phyloP scores from a whole-genome alignment of 2,888 invertebrate genomes.

The Drosophila leonis region DNA sequence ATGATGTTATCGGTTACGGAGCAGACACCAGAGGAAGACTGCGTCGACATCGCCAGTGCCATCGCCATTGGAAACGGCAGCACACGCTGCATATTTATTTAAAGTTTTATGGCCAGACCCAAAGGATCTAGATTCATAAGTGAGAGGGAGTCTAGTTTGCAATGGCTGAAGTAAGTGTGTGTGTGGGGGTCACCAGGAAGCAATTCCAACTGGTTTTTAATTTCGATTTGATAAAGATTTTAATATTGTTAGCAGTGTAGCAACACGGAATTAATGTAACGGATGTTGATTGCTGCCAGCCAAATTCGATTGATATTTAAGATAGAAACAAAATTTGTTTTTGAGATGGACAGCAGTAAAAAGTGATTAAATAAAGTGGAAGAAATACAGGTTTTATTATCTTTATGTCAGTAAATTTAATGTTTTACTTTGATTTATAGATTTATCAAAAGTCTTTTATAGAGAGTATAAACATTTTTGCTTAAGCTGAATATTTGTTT shows the following conservation, averaged over 20 bases:
- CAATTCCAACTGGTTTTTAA: slow-evolving; percentile 76
- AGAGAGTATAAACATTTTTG: neutral
- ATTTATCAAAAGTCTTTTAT: neutral
- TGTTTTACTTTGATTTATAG: too few species aligned
- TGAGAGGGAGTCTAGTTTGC: slow-evolving; percentile 24
- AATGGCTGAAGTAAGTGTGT: neutral
- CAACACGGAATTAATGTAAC: slow-evolving; percentile 70
- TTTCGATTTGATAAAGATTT: slow-evolving; percentile 79
- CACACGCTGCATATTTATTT: slow-evolving; percentile 77
- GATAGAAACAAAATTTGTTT: neutral
- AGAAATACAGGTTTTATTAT: too few species aligned
- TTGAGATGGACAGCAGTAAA: too few species aligned
- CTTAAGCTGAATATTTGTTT: neutral
- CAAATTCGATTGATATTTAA: slow-evolving; percentile 39
- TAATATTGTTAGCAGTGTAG: slow-evolving; percentile 67
- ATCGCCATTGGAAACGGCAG: slow-evolving; percentile 45
- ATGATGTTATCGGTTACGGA: slow-evolving; percentile 76
- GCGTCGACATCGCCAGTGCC: slow-evolving; percentile 29
- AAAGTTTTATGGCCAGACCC: slow-evolving; percentile 71
- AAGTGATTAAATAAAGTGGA: neutral
- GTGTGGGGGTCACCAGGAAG: slow-evolving; percentile 53
- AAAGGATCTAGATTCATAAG: slow-evolving; percentile 42
- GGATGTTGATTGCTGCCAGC: slow-evolving; percentile 68
- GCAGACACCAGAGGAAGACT: slow-evolving; percentile 56
- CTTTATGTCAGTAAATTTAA: too few species aligned